Conservation (phyloP, 2,888 invertebrate species). For the Germaria angustata region DNA sequence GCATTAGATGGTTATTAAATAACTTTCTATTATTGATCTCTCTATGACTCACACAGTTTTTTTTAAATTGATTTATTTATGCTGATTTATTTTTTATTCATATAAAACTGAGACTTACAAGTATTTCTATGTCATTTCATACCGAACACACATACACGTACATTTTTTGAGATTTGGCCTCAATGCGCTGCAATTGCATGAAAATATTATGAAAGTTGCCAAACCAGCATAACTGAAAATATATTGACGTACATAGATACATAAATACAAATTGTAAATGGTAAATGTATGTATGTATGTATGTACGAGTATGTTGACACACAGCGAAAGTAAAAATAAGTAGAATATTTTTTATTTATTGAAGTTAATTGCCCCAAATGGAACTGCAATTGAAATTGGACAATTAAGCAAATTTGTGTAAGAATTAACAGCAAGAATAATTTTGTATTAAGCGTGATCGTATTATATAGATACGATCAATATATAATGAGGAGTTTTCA, state of each 20-base stretch:
- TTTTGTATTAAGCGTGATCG: not conserved
- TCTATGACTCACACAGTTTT: conserved; percentile 2
- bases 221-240: conserved; percentile 41
- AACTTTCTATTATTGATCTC: conserved; percentile 11
- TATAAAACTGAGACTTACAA: conserved; percentile 2
- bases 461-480: not conserved
- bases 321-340: conserved; percentile 49
- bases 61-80: not conserved
- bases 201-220: conserved; percentile 56
- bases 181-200: not conserved
- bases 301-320: not conserved
- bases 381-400: conserved; percentile 35
- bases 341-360: conserved; percentile 35
- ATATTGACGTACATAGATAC: too few species aligned
- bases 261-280: too few species aligned
- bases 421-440: not conserved
- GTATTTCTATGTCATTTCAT: too few species aligned
- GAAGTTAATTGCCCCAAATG: conserved; percentile 15
- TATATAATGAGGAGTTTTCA: not conserved
- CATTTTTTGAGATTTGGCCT: not conserved
- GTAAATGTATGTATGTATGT: not conserved
- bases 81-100: conserved; percentile 10
- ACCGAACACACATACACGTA: too few species aligned
- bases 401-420: conserved; percentile 22
- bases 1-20: not conserved